Conservation (phyloP, 2,888 invertebrate genomes). For the Melieria omissa region DNA sequence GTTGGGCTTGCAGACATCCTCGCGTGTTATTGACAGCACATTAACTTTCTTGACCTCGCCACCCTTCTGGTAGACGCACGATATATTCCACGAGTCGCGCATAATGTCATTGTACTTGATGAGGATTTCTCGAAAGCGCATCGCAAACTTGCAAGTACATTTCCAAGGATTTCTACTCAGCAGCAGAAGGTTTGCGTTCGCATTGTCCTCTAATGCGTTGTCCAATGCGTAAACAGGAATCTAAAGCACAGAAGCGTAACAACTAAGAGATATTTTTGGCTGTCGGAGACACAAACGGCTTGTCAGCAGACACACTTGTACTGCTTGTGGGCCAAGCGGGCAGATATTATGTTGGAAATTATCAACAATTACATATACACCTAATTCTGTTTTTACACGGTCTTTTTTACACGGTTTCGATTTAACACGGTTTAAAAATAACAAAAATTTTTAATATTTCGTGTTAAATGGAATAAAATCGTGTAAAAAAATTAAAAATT, state of each 20-base stretch:
- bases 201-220: slow-evolving; percentile 79
- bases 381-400: too few species aligned
- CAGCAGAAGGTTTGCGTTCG: slow-evolving; percentile 75
- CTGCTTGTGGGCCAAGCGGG: too few species aligned
- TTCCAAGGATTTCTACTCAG: slow-evolving; percentile 84
- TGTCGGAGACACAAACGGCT: too few species aligned
- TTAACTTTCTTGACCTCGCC: slow-evolving; percentile 66
- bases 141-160: slow-evolving; percentile 84
- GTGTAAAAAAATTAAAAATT: too few species aligned
- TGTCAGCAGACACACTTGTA: too few species aligned
- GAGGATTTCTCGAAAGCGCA: slow-evolving; percentile 77
- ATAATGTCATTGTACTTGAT: slow-evolving; percentile 78
- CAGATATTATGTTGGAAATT: too few species aligned
- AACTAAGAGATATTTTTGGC: too few species aligned
- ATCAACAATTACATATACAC: too few species aligned
- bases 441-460: too few species aligned
- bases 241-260: slow-evolving; percentile 64
- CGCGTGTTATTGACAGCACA: slow-evolving; percentile 76
- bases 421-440: too few species aligned
- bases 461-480: too few species aligned
- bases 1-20: slow-evolving; percentile 74
- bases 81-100: slow-evolving; percentile 76
- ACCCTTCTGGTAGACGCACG: slow-evolving; percentile 74
- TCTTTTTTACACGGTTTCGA: too few species aligned
- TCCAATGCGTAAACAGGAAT: slow-evolving; percentile 84